Evolutionary conservation across 2,888 invertebrate genomes (phyloP).

Genomic region (Malachius bipustulatus): DNA sequence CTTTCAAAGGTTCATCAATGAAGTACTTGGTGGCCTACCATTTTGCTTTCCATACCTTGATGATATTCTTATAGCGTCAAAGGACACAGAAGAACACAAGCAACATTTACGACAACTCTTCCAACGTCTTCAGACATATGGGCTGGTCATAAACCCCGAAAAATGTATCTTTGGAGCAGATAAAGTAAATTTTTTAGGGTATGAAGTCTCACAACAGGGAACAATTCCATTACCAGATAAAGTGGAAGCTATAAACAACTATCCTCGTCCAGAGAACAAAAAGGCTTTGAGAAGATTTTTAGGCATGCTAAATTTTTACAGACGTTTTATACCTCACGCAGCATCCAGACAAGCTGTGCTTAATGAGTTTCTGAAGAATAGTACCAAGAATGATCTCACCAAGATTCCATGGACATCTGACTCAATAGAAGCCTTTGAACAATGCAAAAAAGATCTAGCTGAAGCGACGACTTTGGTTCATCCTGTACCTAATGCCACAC

Average conservation of each 20-base stretch:
- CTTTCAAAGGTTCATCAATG: too few relatives aligned
- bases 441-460: constrained; percentile 6
- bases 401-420: constrained; percentile 10
- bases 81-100: too few relatives aligned
- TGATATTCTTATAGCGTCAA: too few relatives aligned
- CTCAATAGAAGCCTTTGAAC: constrained; percentile 6
- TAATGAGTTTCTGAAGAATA: constrained; percentile 1
- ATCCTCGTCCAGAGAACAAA: constrained; percentile 2
- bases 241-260: constrained; percentile 6
- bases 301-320: too few relatives aligned
- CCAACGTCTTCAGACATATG: too few relatives aligned
- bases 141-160: too few relatives aligned
- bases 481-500: constrained; percentile 6
- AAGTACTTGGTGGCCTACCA: too few relatives aligned
- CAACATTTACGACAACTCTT: too few relatives aligned
- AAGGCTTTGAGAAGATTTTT: constrained; percentile 9
- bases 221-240: constrained; percentile 21
- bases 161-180: too few relatives aligned
- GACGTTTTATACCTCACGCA: constrained; percentile 13
- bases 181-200: too few relatives aligned
- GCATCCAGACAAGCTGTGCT: constrained; percentile 7
- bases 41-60: too few relatives aligned
- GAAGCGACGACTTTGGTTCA: constrained; percentile 10
- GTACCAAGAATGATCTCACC: constrained; percentile 3
- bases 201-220: too few relatives aligned